Conservation (phyloP, 2,797 vertebrate species). For the Schizopygopsis malacanthus region DNA sequence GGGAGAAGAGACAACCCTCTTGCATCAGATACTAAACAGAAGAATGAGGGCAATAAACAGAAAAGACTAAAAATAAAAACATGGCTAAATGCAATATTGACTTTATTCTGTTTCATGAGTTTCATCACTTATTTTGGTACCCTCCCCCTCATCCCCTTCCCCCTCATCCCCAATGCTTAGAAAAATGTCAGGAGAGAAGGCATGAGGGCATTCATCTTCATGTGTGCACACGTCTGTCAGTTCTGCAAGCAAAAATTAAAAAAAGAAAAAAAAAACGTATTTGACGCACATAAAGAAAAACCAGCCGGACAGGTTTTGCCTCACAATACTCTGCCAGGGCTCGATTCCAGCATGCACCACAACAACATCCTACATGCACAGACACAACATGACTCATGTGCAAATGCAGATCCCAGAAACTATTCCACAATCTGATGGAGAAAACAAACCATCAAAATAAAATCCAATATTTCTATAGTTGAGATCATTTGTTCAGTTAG, state of each 20-base stretch:
- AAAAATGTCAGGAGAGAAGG: neutral
- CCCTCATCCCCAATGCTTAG: neutral
- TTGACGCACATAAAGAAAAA: constrained; percentile 32
- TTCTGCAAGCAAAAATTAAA: neutral
- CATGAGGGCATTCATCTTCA: neutral
- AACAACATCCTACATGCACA: constrained; percentile 41
- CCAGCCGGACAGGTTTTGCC: constrained; percentile 40
- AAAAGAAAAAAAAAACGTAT: neutral
- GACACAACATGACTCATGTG: constrained; percentile 16
- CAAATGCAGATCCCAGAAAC: neutral
- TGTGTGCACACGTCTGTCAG: constrained; percentile 28
- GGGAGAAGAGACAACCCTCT: neutral
- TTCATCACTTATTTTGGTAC: neutral
- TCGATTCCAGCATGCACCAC: constrained; percentile 21
- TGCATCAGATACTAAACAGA: neutral
- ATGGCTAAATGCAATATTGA: too few relatives aligned
- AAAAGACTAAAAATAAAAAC: constrained; percentile 5
- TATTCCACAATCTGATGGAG: constrained; percentile 13
- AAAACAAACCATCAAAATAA: constrained; percentile 1
- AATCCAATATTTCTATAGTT: neutral
- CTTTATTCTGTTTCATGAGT: neutral
- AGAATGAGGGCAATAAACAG: neutral
- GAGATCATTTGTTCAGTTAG: neutral
- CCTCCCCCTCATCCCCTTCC: too few relatives aligned
- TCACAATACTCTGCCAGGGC: constrained; percentile 19